Conservation (phyloP, 2,888 invertebrate species). For the Dicycla oo region DNA sequence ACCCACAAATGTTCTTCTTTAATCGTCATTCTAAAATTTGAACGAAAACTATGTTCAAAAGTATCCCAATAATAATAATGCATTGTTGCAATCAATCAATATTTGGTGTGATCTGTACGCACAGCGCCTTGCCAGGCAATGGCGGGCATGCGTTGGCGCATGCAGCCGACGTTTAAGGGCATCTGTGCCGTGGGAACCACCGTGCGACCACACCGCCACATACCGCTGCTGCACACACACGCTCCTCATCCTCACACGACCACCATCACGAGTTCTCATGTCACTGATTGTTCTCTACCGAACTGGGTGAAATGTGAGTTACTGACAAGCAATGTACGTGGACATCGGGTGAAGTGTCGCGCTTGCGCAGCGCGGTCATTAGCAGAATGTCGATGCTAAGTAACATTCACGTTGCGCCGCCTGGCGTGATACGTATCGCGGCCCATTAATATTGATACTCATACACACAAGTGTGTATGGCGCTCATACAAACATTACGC, state of each 20-base stretch:
- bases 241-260: background rate
- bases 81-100: conserved; percentile 24
- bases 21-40: background rate
- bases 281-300: conserved; percentile 19
- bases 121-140: conserved; percentile 43
- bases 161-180: conserved; percentile 77
- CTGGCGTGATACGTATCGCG: conserved; percentile 76
- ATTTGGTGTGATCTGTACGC: conserved; percentile 57
- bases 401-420: conserved; percentile 72
- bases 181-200: conserved; percentile 87
- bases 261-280: conserved; percentile 3
- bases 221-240: conserved; percentile 54
- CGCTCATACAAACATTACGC: conserved; percentile 49
- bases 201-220: conserved; percentile 67
- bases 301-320: background rate
- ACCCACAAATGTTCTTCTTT: background rate
- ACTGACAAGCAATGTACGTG: conserved; percentile 45
- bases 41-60: background rate
- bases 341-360: background rate
- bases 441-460: conserved; percentile 74
- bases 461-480: conserved; percentile 39
- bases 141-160: conserved; percentile 62
- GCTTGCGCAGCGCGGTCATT: conserved; percentile 61
- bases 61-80: background rate
- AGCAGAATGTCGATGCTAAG: conserved; percentile 77